Percentiles rank a stretch among this genome's conserved stretches.
Evolutionary conservation across 2,797 vertebrate species (phyloP).

Genomic region (Thaleichthys pacificus): DNA sequence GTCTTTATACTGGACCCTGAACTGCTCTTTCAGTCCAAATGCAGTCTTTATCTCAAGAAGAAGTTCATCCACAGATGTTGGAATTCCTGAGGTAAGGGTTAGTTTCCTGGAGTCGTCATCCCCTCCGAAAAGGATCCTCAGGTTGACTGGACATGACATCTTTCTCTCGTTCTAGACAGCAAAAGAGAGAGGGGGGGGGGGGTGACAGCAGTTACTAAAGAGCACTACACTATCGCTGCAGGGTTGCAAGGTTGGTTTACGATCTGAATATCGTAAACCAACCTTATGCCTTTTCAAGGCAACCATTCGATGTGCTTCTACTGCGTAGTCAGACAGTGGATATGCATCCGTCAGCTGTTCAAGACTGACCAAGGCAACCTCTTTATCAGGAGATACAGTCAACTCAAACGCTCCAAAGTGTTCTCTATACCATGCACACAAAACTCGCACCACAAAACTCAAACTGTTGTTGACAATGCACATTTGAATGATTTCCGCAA

Average conservation of each 20-base stretch:
- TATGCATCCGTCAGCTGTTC: too few species aligned
- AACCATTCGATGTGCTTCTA: too few species aligned
- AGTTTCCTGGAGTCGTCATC: conserved; percentile 25
- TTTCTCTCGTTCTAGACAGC: conserved; percentile 13
- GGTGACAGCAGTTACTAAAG: not conserved
- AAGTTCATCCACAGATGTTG: conserved; percentile 26
- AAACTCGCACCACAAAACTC: conserved; percentile 33
- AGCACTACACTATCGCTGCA: conserved; percentile 5
- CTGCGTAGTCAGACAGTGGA: too few species aligned
- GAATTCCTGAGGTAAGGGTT: conserved; percentile 2
- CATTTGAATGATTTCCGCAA: conserved; percentile 41
- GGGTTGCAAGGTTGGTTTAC: not conserved
- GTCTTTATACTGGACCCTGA: conserved; percentile 27
- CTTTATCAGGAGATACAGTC: conserved; percentile 36
- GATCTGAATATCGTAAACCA: too few species aligned
- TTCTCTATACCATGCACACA: conserved; percentile 31
- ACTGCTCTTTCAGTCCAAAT: conserved; percentile 11
- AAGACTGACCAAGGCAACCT: conserved; percentile 39
- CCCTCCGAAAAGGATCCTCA: conserved; percentile 7
- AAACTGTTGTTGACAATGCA: conserved; percentile 24
- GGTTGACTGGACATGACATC: conserved; percentile 7
- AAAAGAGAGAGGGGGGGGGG: not conserved
- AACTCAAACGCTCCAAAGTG: conserved; percentile 31
- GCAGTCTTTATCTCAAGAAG: conserved; percentile 11
- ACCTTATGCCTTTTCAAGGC: too few species aligned